Conservation (phyloP, 2,888 invertebrate genomes). For the Eupithecia dodoneata region DNA sequence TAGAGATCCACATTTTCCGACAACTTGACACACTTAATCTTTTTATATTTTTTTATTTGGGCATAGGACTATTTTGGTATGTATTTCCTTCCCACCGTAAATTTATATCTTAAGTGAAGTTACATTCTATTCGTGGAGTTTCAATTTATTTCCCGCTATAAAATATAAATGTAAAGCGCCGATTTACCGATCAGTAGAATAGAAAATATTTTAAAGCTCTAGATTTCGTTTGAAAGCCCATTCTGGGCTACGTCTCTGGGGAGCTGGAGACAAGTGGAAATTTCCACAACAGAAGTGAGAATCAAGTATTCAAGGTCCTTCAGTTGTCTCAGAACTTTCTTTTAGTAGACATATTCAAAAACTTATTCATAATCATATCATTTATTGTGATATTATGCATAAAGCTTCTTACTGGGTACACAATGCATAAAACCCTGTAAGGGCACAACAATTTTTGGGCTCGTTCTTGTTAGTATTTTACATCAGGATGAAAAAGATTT, state of each 20-base stretch:
- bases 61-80: no score
- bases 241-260: constrained; percentile 11
- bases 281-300: background rate
- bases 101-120: background rate
- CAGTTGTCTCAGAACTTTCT: background rate
- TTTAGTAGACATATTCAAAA: background rate
- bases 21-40: no score
- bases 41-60: no score
- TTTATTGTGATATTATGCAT: no score
- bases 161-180: background rate
- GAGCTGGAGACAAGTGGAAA: constrained; percentile 6
- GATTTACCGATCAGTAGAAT: background rate
- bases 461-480: no score
- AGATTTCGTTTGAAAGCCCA: constrained; percentile 16
- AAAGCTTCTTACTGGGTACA: no score
- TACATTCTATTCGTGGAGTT: background rate
- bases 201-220: background rate
- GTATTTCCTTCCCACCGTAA: no score
- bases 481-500: background rate
- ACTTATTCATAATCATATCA: background rate
- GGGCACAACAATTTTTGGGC: no score
- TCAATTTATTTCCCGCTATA: background rate
- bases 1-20: background rate
- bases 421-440: no score
- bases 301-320: background rate